These are phyloP conservation scores for Choreutis nemorana DNA, from an alignment of 2,888 invertebrate species.

Conservation along the genomic window DNA sequence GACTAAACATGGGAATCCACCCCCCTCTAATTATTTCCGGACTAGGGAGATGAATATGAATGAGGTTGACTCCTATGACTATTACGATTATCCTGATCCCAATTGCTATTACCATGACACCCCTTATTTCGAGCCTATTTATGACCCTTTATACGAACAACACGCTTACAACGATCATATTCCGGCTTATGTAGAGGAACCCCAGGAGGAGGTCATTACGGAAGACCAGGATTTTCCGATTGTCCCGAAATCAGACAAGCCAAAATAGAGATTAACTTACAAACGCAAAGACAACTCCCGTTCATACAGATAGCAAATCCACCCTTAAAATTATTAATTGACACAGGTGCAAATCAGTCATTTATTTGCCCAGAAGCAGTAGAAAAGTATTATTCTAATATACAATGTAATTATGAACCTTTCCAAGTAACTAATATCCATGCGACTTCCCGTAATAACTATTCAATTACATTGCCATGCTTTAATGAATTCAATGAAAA, in stretches of 20 bases:
- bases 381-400: conserved; percentile 2
- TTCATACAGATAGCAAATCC: conserved; percentile 14
- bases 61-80: background rate
- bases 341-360: conserved; percentile 15
- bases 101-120: background rate
- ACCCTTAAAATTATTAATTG: conserved; percentile 15
- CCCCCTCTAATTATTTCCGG: background rate
- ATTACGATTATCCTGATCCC: background rate
- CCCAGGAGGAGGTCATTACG: too few relatives aligned
- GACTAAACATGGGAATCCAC: background rate
- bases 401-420: conserved; percentile 9
- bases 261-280: conserved; percentile 16
- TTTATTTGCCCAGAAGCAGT: conserved; percentile 15
- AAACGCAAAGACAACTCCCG: conserved; percentile 12
- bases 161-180: too few relatives aligned
- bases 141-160: too few relatives aligned
- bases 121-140: too few relatives aligned
- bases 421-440: conserved; percentile 13
- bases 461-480: conserved; percentile 15
- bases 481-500: conserved; percentile 11
- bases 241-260: conserved; percentile 3
- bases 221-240: conserved; percentile 15
- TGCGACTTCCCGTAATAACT: conserved; percentile 12
- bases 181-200: too few relatives aligned
- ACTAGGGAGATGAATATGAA: background rate